A percentile compares a stretch with the other conserved stretches of the same genome.
phyloP scores from a whole-genome alignment of 2,113 vertebrate genomes.

The Catagonus wagneri region DNA sequence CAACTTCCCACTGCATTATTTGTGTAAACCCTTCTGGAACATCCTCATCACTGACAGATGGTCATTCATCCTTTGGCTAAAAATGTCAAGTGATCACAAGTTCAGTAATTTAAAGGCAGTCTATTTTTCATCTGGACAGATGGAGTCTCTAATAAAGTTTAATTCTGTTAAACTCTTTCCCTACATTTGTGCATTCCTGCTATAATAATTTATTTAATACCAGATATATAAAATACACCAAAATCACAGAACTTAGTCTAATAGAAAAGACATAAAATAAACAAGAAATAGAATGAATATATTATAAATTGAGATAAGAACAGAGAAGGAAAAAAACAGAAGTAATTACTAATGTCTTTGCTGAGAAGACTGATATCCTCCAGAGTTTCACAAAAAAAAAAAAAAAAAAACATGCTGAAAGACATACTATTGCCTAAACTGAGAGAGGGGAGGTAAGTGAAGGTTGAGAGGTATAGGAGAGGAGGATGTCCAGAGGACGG shows the following conservation, averaged over 20 bases:
- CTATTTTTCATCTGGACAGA: constrained; percentile 25
- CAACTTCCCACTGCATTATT: constrained; percentile 19
- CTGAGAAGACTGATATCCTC: background rate
- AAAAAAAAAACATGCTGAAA: background rate
- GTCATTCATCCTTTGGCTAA: constrained; percentile 44
- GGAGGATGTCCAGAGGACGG: background rate
- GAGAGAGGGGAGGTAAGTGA: background rate
- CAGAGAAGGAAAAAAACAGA: background rate
- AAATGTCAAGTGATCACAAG: constrained; percentile 66
- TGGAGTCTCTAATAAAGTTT: constrained; percentile 38
- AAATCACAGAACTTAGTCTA: background rate
- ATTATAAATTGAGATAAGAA: background rate
- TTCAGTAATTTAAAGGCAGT: constrained; percentile 36
- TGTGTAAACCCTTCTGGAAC: constrained; percentile 55
- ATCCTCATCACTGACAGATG: constrained; percentile 57
- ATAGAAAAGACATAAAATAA: background rate
- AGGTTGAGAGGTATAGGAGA: background rate
- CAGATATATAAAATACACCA: background rate
- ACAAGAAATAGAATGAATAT: background rate
- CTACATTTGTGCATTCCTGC: background rate
- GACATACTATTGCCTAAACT: background rate
- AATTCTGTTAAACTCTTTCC: background rate
- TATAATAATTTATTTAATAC: background rate
- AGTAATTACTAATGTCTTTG: background rate
- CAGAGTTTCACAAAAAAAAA: background rate